A percentile compares a stretch with the other conserved stretches of the same genome.
These are phyloP conservation scores for Ctenodactylus gundi DNA, from an alignment of 2,113 vertebrate genomes.

Conservation along the genomic window DNA sequence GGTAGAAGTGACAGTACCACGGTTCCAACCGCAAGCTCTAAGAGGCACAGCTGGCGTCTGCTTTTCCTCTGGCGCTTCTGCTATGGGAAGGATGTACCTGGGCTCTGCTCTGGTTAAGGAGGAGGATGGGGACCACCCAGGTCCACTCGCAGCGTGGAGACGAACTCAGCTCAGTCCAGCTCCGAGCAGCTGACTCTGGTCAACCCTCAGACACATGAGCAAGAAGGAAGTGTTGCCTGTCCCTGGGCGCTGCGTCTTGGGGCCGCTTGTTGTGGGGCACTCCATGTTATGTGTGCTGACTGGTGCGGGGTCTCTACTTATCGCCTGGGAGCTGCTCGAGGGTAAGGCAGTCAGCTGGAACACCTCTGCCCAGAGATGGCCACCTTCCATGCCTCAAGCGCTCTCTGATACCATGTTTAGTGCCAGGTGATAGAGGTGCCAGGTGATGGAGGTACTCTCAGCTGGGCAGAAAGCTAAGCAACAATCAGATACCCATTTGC, in stretches of 20 bases:
- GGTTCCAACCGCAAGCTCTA: not conserved
- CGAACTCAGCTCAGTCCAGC: not conserved
- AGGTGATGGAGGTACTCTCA: no score
- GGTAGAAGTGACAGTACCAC: no score
- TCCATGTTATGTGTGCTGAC: not conserved
- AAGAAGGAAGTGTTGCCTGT: not conserved
- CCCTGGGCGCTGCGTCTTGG: accelerated
- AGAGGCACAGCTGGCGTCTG: accelerated
- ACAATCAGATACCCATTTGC: no score
- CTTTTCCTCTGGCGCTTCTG: not conserved
- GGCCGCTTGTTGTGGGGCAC: accelerated
- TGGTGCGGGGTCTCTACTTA: not conserved
- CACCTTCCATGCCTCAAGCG: no score
- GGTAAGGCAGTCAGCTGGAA: not conserved
- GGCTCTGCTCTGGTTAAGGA: not conserved
- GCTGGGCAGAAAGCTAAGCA: no score
- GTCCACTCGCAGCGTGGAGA: not conserved
- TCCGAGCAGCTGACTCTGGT: no score
- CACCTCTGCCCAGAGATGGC: not conserved
- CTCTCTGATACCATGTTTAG: no score
- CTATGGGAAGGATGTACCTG: accelerated
- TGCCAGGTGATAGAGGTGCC: not conserved
- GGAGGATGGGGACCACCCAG: no score
- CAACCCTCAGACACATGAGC: not conserved
- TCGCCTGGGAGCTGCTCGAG: not conserved